Conservation (phyloP, 2,113 vertebrate species). For the Gila orcuttii region DNA sequence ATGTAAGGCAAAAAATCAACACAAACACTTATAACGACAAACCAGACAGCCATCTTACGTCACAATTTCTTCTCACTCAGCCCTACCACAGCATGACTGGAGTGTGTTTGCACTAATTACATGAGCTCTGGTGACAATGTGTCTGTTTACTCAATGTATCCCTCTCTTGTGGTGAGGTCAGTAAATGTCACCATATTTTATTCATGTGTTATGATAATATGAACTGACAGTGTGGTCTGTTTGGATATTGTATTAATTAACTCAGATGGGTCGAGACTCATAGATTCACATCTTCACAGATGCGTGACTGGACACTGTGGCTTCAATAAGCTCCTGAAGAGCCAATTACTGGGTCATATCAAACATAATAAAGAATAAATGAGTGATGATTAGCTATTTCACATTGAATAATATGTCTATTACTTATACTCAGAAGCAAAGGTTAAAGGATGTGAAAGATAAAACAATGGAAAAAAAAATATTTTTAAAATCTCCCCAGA, state of each 20-base stretch:
- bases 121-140: conserved; percentile 9
- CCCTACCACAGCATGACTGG: not conserved
- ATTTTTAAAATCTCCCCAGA: not conserved
- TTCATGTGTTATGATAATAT: conserved; percentile 52
- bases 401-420: not conserved
- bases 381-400: not conserved
- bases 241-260: conserved; percentile 42
- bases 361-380: conserved; percentile 31
- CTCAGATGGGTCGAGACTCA: not conserved
- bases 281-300: not conserved
- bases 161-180: conserved; percentile 44
- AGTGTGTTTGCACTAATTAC: conserved; percentile 2
- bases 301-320: not conserved
- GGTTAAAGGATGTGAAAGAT: not conserved
- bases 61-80: not conserved
- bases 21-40: not conserved
- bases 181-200: conserved; percentile 60
- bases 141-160: conserved; percentile 13
- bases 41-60: not conserved
- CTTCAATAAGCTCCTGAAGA: not conserved
- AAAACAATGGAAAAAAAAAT: not conserved
- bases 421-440: not conserved
- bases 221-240: conserved; percentile 32
- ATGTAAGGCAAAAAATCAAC: not conserved
- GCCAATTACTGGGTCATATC: conserved; percentile 15